These are phyloP conservation scores for Oreortyx pictus DNA, from an alignment of 2,797 vertebrate species.

Conservation along the genomic window DNA sequence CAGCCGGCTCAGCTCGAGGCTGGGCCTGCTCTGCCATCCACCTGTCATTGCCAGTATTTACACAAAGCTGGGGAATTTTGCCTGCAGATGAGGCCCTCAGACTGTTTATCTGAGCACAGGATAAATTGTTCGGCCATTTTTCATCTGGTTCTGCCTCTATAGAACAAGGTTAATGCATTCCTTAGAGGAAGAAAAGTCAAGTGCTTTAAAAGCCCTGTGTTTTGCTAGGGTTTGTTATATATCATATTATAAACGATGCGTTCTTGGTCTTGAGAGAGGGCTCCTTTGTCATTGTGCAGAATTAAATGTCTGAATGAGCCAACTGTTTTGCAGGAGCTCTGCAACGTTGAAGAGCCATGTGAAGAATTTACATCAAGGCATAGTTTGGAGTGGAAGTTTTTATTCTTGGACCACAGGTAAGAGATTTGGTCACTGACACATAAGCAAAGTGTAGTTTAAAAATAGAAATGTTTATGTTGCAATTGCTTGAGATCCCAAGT, in stretches of 20 bases:
- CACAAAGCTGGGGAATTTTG: background rate
- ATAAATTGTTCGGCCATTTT: background rate
- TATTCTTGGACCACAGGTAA: conserved; percentile 89
- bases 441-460: background rate
- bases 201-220: background rate
- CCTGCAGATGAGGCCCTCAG: background rate
- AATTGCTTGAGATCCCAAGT: background rate
- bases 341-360: conserved; percentile 81
- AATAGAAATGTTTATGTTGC: background rate
- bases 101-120: background rate
- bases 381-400: conserved; percentile 89
- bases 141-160: background rate
- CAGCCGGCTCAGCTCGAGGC: background rate
- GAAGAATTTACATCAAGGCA: conserved; percentile 88
- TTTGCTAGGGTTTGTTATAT: background rate
- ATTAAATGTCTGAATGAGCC: background rate
- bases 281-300: background rate
- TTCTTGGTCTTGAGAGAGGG: background rate
- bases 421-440: background rate
- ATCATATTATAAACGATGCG: background rate
- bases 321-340: conserved; percentile 86
- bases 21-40: background rate
- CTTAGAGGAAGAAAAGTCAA: background rate
- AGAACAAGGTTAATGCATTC: background rate
- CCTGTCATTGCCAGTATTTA: background rate